phyloP scores from a whole-genome alignment of 2,113 vertebrate species.

The Hipposideros armiger region DNA sequence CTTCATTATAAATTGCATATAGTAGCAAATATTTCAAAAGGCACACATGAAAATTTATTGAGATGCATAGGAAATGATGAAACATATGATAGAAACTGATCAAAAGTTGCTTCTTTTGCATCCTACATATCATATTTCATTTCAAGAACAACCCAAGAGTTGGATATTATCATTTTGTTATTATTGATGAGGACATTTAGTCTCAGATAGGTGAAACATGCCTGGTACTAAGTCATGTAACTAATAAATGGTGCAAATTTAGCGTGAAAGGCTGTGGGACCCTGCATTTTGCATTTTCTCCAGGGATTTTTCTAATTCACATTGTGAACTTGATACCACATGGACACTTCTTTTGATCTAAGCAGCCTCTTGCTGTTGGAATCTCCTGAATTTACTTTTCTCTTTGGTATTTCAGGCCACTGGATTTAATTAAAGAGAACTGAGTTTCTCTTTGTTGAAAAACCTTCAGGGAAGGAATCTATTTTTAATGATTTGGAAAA shows the following conservation, averaged over 20 bases:
- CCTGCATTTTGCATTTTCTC: not conserved
- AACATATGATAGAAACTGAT: not conserved
- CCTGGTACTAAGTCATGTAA: not conserved
- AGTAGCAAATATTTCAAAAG: not conserved
- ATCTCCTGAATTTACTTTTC: slow-evolving; percentile 63
- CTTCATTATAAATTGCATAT: not conserved
- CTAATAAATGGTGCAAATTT: not conserved
- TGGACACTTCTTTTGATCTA: slow-evolving; percentile 71
- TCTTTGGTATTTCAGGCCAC: slow-evolving; percentile 72
- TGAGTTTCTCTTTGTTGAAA: slow-evolving; percentile 58
- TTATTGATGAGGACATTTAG: not conserved
- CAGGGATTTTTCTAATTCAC: slow-evolving; percentile 46
- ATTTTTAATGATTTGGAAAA: slow-evolving; percentile 79
- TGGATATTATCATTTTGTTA: not conserved
- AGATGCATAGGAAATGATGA: not conserved
- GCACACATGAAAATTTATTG: not conserved
- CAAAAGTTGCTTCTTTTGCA: not conserved
- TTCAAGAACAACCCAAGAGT: not conserved
- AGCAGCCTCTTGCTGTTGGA: slow-evolving; percentile 40
- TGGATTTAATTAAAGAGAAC: slow-evolving; percentile 77
- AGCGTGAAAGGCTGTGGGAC: not conserved
- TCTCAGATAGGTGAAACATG: not conserved
- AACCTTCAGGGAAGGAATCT: slow-evolving; percentile 58
- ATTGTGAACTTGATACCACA: slow-evolving; percentile 44
- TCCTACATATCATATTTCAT: not conserved